Base-by-base conservation (phyloP, 2,113 vertebrate genomes). In the Rhegmatorhina hoffmannsi region DNA sequence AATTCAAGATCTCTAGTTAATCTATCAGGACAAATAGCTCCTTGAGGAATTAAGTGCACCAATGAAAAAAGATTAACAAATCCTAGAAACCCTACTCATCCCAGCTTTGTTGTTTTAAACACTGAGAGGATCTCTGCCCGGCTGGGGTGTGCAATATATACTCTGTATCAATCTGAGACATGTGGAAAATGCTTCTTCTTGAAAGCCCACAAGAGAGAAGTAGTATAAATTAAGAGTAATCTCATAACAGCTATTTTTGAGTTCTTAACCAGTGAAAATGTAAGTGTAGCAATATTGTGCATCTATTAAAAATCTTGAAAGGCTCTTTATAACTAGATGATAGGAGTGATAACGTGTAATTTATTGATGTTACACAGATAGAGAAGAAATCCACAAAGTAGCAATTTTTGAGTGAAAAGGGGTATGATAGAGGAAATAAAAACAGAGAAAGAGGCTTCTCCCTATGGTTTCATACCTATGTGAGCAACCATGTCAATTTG, bases 301-400 rank as follows among this genome's bases (percentile, higher is more conserved):
- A 90, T 95, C 91, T 95, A 87, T 97, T 97, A 97, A 95, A 94
- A 94, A 80, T 94, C 94, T 97, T 95, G 91, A 97, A 97, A 97
- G 68, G 83, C 93, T 96, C 89, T 97, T 97, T 97, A 92, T 95
- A 94, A 94, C 81, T 91, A 88, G 86, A 95, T 96, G 86, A 97
- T 94, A 92, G 96, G 91, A 94, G 87, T 92, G 95, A 92, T 96
- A 97, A 94, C 91, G 5, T 96, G 84, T 96, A 97, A 96, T 94
- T 97, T 96, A 95, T 96, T 95, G 95, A 94, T 84, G 87, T 88
- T 95, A 90, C 68, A 52, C 68, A 68, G 94, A 77, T 55, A 84
- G 85, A 90, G 63, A 62, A 88, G 88, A 92, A 92, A 90, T 24
- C 11, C 79, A 84, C 85, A 84, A 90, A 94, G 88, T 94, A 96